Evolutionary conservation across 1,140 invertebrate genomes (phyloP), one percentile per base, ranked within the genome.

Genomic region (Pantala flavescens): DNA sequence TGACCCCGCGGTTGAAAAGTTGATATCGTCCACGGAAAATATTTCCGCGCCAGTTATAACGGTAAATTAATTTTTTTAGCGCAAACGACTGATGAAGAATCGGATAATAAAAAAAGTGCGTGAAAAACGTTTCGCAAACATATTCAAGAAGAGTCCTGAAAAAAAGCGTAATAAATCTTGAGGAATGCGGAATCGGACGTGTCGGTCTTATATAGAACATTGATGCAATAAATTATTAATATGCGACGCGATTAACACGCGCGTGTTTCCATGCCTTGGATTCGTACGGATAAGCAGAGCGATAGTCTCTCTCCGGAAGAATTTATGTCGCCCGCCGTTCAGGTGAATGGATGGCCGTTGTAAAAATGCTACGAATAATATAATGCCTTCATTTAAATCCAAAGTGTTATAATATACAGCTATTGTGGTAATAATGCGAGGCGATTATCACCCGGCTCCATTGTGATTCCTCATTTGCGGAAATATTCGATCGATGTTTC

Each of bases 151-250:
- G 49, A 3, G n/a, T 12, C 5, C 16, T 7, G 49, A 3, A 63
- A 63, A 63, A 16, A 3, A 21, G 16, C 14, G 16, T 12, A 63
- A 63, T 63, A 63, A 63, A 63, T 63, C 14, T 21, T 21, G n/a
- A 63, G 49, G 49, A 63, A 63, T 63, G n/a, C n/a, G n/a, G 16
- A 63, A 63, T 63, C 49, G 49, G 49, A 63, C 49, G n/a, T 63
- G 3, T 21, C 14, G n/a, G 49, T 63, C 49, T 63, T 21, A 63
- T n/a, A n/a, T 63, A 21, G 49, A 63, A 63, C 49, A 63, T 63
- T 63, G 49, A 63, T 63, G n/a, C 12, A 63, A 16, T 63, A 63
- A 63, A 63, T 63, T 63, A 63, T 63, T 63, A 19, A 63, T 63
- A 63, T 63, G 49, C n/a, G 28, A 36, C 28, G 28, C 28, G 28